These are phyloP conservation scores for Furcula furcula DNA, from an alignment of 2,888 invertebrate species.

Conservation along the genomic window DNA sequence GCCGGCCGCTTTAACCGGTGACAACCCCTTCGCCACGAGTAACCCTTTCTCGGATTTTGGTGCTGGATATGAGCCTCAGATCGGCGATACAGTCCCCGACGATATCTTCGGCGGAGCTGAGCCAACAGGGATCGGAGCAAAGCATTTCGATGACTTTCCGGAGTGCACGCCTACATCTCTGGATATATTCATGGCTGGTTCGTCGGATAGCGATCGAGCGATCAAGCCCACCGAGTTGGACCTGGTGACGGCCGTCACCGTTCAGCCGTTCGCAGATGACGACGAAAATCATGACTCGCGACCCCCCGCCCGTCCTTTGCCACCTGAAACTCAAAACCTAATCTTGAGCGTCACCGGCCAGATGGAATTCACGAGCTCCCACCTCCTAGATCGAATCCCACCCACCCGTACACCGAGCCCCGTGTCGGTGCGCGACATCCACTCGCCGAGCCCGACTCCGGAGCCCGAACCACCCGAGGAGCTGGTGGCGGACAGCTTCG, in stretches of 20 bases:
- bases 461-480: conserved; percentile 70
- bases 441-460: conserved; percentile 92
- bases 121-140: conserved; percentile 55
- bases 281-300: conserved; percentile 39
- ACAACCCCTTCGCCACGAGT: conserved; percentile 88
- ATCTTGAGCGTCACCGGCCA: conserved; percentile 93
- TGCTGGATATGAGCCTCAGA: conserved; percentile 58
- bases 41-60: conserved; percentile 86
- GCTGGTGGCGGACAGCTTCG: conserved; percentile 44
- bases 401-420: conserved; percentile 94
- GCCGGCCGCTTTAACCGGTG: conserved; percentile 49
- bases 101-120: conserved; percentile 68
- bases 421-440: conserved; percentile 89
- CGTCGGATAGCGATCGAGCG: conserved; percentile 37
- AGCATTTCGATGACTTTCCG: conserved; percentile 49
- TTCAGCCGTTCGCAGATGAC: conserved; percentile 37
- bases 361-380: conserved; percentile 93
- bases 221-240: conserved; percentile 67
- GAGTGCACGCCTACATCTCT: conserved; percentile 23
- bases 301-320: conserved; percentile 83
- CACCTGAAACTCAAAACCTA: conserved; percentile 91
- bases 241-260: conserved; percentile 50
- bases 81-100: conserved; percentile 62
- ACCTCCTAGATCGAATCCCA: conserved; percentile 90
- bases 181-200: conserved; percentile 43